Evolutionary conservation across 2,888 invertebrate genomes (phyloP), one percentile per base, ranked within the genome.

Genomic region (Trichogramma dendrolimi): DNA sequence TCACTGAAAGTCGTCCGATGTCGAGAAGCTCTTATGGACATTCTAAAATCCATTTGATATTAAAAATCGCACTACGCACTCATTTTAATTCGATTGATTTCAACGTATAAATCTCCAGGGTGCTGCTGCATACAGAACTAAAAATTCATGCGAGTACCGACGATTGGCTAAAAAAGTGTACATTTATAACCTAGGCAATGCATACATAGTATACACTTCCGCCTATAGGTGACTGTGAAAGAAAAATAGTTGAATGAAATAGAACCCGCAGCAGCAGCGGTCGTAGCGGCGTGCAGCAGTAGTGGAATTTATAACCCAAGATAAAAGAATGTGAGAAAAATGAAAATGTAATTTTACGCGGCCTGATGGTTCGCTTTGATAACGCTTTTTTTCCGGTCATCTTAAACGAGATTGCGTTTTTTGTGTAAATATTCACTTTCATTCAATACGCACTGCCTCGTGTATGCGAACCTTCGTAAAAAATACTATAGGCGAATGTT

Each of bases 261-360:
- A 66, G 61, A 66, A 69, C 64, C 66, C 65, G 56, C 60, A 67
- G 62, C 60, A 55, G 58, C 27, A 27, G 27, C 27, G 27, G 27
- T 27, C 27, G 27, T 2, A 27, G 27, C 1, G 27, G 27, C 27
- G 27, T 27, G 3, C 27, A 27, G 27, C 27, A 27, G 27, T 27
- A 27, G 27, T 58, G 66, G 63, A 69, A 69, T 69, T 69, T 69
- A 69, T 67, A 68, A 68, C 66, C 66, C 66, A 58, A 67, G 66
- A 69, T 69, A 68, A 68, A 67, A 65, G 64, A 59, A 65, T 64
- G 67, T 64, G 64, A 67, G 68, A 69, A 67, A 64, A 69, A 69
- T 67, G 67, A 65, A 67, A 67, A 69, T 66, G 60, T 58, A 63
- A 62, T 63, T 67, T 64, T 60, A 62, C 55, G 27, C 27, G 5